Conservation (phyloP, 2,113 vertebrate species). For the Buteo buteo region DNA sequence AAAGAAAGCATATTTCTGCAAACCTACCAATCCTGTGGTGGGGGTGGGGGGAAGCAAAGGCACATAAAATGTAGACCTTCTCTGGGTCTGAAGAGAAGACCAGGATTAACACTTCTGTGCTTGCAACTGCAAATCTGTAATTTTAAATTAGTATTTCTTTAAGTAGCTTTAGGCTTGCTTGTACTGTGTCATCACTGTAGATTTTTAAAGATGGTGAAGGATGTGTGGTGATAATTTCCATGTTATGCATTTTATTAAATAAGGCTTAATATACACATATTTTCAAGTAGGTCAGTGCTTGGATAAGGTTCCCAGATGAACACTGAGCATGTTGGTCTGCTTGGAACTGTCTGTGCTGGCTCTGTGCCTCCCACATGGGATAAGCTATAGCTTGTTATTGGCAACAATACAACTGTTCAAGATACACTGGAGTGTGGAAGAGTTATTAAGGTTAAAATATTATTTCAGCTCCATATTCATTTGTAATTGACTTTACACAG, state of each 20-base stretch:
- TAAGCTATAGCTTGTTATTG: background rate
- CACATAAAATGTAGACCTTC: conserved; percentile 26
- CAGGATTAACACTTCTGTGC: conserved; percentile 31
- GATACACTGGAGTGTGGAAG: background rate
- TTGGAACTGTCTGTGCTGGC: background rate
- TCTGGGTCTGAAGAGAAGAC: conserved; percentile 7
- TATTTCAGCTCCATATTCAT: conserved; percentile 22
- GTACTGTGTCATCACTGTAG: background rate
- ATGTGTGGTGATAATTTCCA: conserved; percentile 43
- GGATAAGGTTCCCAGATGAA: background rate
- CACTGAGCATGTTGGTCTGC: background rate
- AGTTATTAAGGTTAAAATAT: background rate
- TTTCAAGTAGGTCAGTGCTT: background rate
- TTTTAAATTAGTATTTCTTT: background rate
- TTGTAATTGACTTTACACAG: conserved; percentile 7
- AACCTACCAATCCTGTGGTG: background rate
- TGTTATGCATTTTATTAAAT: conserved; percentile 42
- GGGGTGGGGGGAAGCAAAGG: background rate
- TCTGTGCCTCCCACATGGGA: background rate
- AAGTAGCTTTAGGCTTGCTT: conserved; percentile 23
- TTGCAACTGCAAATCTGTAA: conserved; percentile 36
- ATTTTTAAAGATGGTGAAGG: conserved; percentile 36
- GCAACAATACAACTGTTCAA: background rate
- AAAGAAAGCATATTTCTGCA: conserved; percentile 40
- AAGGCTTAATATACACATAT: background rate